phyloP scores from a whole-genome alignment of 1,140 invertebrate species.

The Zaprionus taronus region DNA sequence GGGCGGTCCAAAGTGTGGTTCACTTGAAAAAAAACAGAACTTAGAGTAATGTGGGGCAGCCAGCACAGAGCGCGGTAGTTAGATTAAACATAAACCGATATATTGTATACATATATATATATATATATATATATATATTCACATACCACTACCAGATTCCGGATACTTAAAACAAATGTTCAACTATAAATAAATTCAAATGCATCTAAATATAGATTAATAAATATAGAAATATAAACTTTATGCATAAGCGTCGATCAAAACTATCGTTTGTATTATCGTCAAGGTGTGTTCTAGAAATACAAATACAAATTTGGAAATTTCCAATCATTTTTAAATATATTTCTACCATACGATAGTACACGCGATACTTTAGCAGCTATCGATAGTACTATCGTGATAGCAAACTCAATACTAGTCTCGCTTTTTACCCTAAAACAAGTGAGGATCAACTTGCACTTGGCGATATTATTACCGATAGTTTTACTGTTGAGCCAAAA shows the following conservation, averaged over 20 bases:
- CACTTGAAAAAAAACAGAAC: slow-evolving; percentile 77
- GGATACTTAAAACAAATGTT: slow-evolving; percentile 79
- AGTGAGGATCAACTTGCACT: background rate
- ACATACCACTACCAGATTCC: slow-evolving; percentile 33
- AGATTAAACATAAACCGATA: slow-evolving; percentile 46
- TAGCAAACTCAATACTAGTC: background rate
- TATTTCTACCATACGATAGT: background rate
- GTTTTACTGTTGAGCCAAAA: background rate
- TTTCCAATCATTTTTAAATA: background rate
- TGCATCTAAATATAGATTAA: slow-evolving; percentile 6
- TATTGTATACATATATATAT: slow-evolving; percentile 17
- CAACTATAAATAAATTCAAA: slow-evolving; percentile 45
- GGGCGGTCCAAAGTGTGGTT: slow-evolving; percentile 71
- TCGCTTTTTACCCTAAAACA: background rate
- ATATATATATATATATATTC: slow-evolving; percentile 22
- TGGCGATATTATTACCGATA: background rate
- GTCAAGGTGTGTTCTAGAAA: background rate
- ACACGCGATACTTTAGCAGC: background rate
- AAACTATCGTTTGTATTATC: slow-evolving; percentile 6
- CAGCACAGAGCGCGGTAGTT: slow-evolving; percentile 42
- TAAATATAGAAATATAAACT: slow-evolving; percentile 4
- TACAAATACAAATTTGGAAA: background rate
- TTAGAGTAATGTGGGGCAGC: slow-evolving; percentile 60
- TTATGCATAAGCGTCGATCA: background rate
- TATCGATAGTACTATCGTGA: background rate